phyloP scores from a whole-genome alignment of 2,113 vertebrate genomes.

The Corydoras sp. region DNA sequence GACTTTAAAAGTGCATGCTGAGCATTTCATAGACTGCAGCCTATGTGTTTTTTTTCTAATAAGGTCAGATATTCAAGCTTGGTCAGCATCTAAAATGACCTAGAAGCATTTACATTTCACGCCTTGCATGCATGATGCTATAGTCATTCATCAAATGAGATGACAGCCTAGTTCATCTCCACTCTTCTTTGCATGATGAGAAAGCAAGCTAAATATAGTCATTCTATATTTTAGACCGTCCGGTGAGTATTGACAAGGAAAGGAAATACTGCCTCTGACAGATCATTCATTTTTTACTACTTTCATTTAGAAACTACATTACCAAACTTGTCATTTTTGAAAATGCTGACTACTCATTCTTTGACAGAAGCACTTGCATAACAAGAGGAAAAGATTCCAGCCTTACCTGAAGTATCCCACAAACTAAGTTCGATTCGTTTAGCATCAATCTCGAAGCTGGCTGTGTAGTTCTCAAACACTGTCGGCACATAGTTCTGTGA shows the following conservation, averaged over 20 bases:
- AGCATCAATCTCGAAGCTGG: constrained; percentile 86
- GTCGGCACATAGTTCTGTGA: constrained; percentile 79
- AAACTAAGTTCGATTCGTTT: constrained; percentile 84
- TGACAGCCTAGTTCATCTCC: not conserved
- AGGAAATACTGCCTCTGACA: too few species aligned
- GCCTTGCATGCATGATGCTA: not conserved
- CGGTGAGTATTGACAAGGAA: too few species aligned
- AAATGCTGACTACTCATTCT: not conserved
- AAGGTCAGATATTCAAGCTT: not conserved
- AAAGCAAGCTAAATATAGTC: too few species aligned
- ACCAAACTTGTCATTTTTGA: too few species aligned
- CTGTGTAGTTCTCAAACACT: constrained; percentile 87
- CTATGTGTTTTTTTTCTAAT: not conserved
- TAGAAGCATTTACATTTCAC: constrained; percentile 4
- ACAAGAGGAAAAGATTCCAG: not conserved
- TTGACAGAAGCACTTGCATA: not conserved
- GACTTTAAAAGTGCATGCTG: too few species aligned
- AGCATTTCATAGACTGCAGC: constrained; percentile 14
- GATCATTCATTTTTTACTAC: too few species aligned
- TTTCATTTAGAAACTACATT: too few species aligned
- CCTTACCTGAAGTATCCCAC: constrained; percentile 86
- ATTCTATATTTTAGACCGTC: too few species aligned
- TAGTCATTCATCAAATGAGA: not conserved
- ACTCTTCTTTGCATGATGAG: not conserved
- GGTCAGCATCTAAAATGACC: constrained; percentile 14